Evolutionary conservation across 2,113 vertebrate genomes (phyloP).

Genomic region (Colistium nudipinnis): DNA sequence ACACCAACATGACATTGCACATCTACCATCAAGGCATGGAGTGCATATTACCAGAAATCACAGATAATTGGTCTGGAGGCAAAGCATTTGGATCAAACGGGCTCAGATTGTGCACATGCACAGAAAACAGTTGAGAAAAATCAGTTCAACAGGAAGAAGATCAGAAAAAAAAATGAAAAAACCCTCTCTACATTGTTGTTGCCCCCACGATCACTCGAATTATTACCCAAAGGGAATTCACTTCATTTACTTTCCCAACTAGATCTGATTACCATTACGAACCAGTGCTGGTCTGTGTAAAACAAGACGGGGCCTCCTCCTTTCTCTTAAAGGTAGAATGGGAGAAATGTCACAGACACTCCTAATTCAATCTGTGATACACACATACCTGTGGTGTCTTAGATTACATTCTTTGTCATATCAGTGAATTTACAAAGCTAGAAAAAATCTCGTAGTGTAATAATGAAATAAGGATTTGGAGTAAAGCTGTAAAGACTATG

Average conservation of each 20-base stretch:
- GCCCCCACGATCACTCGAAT: constrained; percentile 11
- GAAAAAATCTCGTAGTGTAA: neutral
- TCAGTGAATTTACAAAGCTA: neutral
- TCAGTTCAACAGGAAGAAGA: constrained; percentile 2
- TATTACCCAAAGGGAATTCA: constrained; percentile 43
- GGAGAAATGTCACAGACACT: constrained; percentile 35
- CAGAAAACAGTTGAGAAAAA: constrained; percentile 31
- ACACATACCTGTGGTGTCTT: constrained; percentile 41
- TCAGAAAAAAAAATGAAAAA: neutral
- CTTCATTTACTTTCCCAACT: constrained; percentile 78
- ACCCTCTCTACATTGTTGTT: constrained; percentile 35
- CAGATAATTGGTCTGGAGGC: neutral
- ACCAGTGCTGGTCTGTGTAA: constrained; percentile 64
- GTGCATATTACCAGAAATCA: neutral
- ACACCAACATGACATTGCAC: neutral
- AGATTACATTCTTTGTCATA: constrained; percentile 11
- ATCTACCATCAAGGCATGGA: neutral
- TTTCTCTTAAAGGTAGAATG: constrained; percentile 27
- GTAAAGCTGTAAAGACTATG: neutral
- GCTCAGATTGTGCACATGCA: constrained; percentile 13
- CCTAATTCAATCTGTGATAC: constrained; percentile 11
- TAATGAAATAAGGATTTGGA: neutral
- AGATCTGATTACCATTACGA: constrained; percentile 73
- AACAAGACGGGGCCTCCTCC: constrained; percentile 47
- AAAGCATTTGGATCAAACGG: constrained; percentile 4